Evolutionary conservation across 2,113 vertebrate genomes (phyloP), one percentile per base, ranked within the genome.

Genomic region (Tylochromis polylepis): DNA sequence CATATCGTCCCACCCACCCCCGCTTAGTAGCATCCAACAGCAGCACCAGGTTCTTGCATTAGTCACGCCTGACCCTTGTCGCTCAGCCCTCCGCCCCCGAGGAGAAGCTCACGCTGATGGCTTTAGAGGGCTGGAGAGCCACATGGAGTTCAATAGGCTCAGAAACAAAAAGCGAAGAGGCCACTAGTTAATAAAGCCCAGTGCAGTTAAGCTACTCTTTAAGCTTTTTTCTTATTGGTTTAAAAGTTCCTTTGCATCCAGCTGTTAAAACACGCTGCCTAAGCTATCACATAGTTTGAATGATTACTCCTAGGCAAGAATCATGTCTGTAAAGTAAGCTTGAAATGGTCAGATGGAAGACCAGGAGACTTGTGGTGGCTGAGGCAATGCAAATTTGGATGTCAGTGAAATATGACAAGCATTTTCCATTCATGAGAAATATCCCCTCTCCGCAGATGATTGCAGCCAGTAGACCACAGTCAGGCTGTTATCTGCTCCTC

Each of bases 161-260:
- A 43, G 90, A 94, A 91, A 96, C 94, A 96, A 95, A 94, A 94
- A 92, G 89, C 91, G 79, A 86, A 92, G 94, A 94, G 93, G 94
- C 92, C 90, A 85, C 87, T 89, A 79, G 94, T 96, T 95, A 92
- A 95, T 95, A 93, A 95, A 93, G 95, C 91, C 85, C 85, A 24
- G 84, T 51, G 41, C 82, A 65, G 88, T 88, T 94, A 92, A 94
- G 95, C 93, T 88, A 85, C 93, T 93, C 90, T 94, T 89, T 65
- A 90, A 90, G 91, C 77, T 87, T 86, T 27, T 65, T 67, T 22
- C 78, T 67, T 82, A 85, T 95, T 94, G 82, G 81, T 79, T 89
- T 78, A 82, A 88, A 93, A 92, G 84, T 84, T 91, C 80, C 90
- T 92, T 86, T 88, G 57, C 85, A 82, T 87, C 85, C 91, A 84